These are phyloP conservation scores for Pseudocheirus occidentalis DNA, from an alignment of 2,797 vertebrate species.

Conservation along the genomic window DNA sequence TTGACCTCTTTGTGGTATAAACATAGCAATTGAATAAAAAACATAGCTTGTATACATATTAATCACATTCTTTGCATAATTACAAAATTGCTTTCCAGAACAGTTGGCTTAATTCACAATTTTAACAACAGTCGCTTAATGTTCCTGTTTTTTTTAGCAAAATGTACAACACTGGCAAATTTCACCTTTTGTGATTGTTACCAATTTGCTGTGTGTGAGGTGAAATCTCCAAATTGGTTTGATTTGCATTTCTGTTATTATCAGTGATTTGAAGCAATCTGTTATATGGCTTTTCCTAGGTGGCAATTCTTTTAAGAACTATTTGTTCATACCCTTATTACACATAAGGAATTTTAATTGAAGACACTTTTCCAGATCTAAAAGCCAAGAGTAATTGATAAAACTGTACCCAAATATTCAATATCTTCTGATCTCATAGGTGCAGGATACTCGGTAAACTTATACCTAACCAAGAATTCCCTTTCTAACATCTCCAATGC, in stretches of 20 bases:
- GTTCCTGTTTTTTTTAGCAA: not conserved
- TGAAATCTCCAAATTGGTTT: not conserved
- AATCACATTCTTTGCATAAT: not conserved
- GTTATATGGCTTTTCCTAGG: not conserved
- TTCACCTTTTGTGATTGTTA: not conserved
- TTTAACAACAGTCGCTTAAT: not conserved
- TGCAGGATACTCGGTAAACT: not conserved
- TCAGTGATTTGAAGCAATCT: not conserved
- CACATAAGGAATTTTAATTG: not conserved
- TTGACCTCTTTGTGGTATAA: not conserved
- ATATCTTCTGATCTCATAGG: not conserved
- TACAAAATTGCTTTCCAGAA: not conserved
- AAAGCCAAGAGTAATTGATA: not conserved
- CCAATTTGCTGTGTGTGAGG: not conserved
- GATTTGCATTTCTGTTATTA: not conserved
- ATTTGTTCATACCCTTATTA: not conserved
- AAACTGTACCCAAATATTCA: not conserved
- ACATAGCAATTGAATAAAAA: not conserved
- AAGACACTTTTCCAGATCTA: not conserved
- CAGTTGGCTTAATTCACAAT: not conserved
- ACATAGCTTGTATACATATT: not conserved
- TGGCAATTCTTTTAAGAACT: not conserved
- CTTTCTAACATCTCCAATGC: not conserved
- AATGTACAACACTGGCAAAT: not conserved
- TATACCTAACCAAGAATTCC: not conserved